A percentile compares a stretch with the other conserved stretches of the same genome.
Conservation (phyloP, 1,140 invertebrate species). For the Calycopis cecrops region DNA sequence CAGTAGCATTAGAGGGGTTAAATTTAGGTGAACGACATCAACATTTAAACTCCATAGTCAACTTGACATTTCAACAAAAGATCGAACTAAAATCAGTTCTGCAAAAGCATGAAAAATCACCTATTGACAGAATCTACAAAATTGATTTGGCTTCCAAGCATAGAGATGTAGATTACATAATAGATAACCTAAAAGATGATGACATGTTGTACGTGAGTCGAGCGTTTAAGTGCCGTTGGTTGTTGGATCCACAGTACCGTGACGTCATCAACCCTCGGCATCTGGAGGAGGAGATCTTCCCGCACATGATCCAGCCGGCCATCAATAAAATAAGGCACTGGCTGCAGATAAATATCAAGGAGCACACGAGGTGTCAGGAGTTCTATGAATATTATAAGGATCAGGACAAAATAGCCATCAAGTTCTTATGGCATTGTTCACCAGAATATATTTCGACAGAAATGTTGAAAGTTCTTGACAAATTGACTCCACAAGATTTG, state of each 20-base stretch:
- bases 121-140: conserved; percentile 49
- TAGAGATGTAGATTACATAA: conserved; percentile 41
- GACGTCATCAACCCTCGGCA: conserved; percentile 41
- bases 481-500: conserved; percentile 36
- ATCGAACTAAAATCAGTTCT: conserved; percentile 28
- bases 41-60: conserved; percentile 38
- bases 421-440: conserved; percentile 41
- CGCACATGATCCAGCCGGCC: conserved; percentile 45
- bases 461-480: conserved; percentile 25
- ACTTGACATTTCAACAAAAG: conserved; percentile 22
- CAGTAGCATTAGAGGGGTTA: no score
- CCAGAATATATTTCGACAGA: conserved; percentile 21
- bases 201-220: conserved; percentile 53
- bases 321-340: conserved; percentile 51
- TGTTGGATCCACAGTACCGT: conserved; percentile 34
- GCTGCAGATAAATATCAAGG: conserved; percentile 38
- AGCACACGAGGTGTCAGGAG: conserved; percentile 35
- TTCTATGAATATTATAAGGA: conserved; percentile 48
- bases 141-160: conserved; percentile 50
- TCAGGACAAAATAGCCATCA: conserved; percentile 36
- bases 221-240: conserved; percentile 42
- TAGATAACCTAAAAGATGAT: conserved; percentile 41
- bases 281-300: conserved; percentile 43
- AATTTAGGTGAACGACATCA: conserved; percentile 42
- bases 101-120: conserved; percentile 30